Evolutionary conservation across 2,888 invertebrate genomes (phyloP).

Genomic region (Allophyes oxyacanthae): DNA sequence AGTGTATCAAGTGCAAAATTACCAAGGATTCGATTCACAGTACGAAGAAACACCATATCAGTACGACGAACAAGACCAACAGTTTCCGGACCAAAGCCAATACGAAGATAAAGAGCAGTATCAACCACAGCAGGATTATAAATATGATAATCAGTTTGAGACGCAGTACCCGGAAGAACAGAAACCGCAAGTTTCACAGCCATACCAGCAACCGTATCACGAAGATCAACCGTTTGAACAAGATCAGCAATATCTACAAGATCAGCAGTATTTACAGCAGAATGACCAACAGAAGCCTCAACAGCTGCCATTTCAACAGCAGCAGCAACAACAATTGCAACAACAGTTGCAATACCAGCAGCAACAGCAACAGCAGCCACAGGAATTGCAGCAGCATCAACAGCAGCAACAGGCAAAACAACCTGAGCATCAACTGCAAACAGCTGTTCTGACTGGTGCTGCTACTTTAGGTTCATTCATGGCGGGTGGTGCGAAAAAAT

Average conservation of each 20-base stretch:
- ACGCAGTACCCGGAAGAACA: constrained; percentile 63
- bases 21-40: constrained; percentile 70
- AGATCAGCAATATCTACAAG: constrained; percentile 64
- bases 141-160: constrained; percentile 55
- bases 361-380: constrained; percentile 66
- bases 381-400: constrained; percentile 72
- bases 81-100: constrained; percentile 58
- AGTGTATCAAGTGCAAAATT: constrained; percentile 68
- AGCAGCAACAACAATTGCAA: constrained; percentile 62
- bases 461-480: constrained; percentile 85
- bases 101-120: constrained; percentile 57
- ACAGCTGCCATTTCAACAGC: constrained; percentile 62
- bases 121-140: constrained; percentile 50
- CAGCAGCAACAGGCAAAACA: constrained; percentile 78
- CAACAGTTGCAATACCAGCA: constrained; percentile 60
- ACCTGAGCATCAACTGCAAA: constrained; percentile 80
- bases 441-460: constrained; percentile 82
- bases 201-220: constrained; percentile 61
- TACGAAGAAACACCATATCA: constrained; percentile 65
- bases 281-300: constrained; percentile 62
- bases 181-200: constrained; percentile 60
- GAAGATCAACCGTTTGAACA: constrained; percentile 56
- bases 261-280: constrained; percentile 65
- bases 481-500: constrained; percentile 86
- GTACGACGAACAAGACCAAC: constrained; percentile 59